phyloP scores from a whole-genome alignment of 2,888 invertebrate genomes.

The Leptarthrus brevirostris region DNA sequence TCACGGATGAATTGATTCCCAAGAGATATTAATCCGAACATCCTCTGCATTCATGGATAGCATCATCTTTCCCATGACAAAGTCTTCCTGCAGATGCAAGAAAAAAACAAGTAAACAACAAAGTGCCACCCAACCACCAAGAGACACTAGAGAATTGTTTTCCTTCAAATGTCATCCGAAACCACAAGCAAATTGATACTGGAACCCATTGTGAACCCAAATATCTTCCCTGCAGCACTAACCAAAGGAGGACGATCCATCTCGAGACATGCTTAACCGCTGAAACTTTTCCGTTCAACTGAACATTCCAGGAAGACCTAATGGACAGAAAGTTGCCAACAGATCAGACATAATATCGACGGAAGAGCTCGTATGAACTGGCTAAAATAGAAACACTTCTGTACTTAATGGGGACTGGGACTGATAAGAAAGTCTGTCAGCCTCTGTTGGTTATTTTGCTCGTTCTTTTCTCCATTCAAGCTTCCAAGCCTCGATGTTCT shows the following conservation, averaged over 20 bases:
- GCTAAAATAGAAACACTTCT: slow-evolving; percentile 38
- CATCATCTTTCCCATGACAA: no score
- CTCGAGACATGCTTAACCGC: not conserved
- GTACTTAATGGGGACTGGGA: slow-evolving; percentile 44
- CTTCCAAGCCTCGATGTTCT: not conserved
- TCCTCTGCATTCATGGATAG: no score
- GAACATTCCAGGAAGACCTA: slow-evolving; percentile 10
- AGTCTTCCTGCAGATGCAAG: no score
- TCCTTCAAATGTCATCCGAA: not conserved
- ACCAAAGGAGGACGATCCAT: not conserved
- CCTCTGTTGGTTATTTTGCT: not conserved
- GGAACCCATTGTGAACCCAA: not conserved
- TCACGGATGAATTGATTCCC: no score
- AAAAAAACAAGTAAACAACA: not conserved
- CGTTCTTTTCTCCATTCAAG: not conserved
- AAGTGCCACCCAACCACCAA: not conserved
- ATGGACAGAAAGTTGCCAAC: slow-evolving; percentile 10
- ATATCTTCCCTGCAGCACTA: not conserved
- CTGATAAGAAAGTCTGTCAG: slow-evolving; percentile 24
- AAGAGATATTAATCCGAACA: no score
- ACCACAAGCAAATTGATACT: not conserved
- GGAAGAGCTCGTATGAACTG: not conserved
- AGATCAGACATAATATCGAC: not conserved
- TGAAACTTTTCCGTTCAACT: slow-evolving; percentile 6
- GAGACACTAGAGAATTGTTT: not conserved